These are phyloP conservation scores for Oedothorax gibbosus DNA, from an alignment of 1,140 invertebrate species.

Conservation along the genomic window DNA sequence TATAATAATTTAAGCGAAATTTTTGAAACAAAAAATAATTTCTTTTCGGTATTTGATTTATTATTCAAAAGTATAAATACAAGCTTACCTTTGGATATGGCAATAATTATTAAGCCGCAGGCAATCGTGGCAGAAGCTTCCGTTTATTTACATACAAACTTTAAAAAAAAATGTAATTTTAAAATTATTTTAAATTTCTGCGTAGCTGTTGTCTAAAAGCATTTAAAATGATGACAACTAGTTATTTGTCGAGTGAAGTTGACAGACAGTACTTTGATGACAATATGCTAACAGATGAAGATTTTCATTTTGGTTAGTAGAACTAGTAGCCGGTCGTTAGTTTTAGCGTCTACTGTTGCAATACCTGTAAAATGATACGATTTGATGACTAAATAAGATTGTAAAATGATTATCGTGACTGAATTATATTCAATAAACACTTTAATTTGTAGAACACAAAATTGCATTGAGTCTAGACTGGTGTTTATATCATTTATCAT, in stretches of 20 bases:
- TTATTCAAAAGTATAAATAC: too few species aligned
- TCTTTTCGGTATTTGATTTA: too few species aligned
- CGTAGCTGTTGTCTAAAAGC: not conserved
- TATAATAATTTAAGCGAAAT: too few species aligned
- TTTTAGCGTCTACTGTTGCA: not conserved
- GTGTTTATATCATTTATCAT: too few species aligned
- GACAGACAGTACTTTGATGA: slow-evolving; percentile 29
- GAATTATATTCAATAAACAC: too few species aligned
- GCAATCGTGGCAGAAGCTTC: slow-evolving; percentile 24
- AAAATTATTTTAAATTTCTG: not conserved
- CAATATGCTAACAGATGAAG: slow-evolving; percentile 49
- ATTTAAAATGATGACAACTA: slow-evolving; percentile 30
- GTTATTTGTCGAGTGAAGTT: not conserved
- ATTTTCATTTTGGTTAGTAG: slow-evolving; percentile 36
- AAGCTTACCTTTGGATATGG: not conserved
- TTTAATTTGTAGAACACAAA: too few species aligned
- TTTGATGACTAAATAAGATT: slow-evolving; percentile 56
- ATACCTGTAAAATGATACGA: slow-evolving; percentile 3
- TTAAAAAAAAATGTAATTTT: not conserved
- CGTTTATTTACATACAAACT: not conserved
- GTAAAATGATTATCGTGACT: too few species aligned
- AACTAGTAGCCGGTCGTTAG: not conserved
- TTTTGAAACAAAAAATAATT: too few species aligned
- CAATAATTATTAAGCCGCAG: slow-evolving; percentile 13
- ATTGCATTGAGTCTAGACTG: too few species aligned